These are phyloP conservation scores for Orthonychiurus folsomi DNA, from an alignment of 2,888 invertebrate genomes.

Conservation along the genomic window DNA sequence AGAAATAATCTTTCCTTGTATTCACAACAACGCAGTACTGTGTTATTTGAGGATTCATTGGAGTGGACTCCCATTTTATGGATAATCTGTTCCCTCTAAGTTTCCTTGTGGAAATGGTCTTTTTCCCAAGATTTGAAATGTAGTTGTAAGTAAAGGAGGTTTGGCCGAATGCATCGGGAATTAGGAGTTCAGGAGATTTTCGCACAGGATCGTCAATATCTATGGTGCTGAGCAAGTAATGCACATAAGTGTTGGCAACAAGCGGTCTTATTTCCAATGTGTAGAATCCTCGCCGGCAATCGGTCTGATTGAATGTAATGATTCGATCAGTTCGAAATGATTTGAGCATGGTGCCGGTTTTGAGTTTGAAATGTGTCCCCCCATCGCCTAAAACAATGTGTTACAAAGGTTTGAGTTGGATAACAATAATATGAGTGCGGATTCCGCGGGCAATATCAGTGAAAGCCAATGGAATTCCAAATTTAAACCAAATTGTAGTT, in stretches of 20 bases:
- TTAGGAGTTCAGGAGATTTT: neutral
- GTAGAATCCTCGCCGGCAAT: conserved; percentile 37
- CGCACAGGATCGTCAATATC: neutral
- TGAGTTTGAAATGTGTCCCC: no score
- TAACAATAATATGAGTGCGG: no score
- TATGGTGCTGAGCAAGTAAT: conserved; percentile 34
- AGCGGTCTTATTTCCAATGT: conserved; percentile 39
- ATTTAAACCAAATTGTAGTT: no score
- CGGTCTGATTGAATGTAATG: conserved; percentile 31
- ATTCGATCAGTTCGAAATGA: conserved; percentile 39
- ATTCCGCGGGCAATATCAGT: no score
- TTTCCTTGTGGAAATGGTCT: conserved; percentile 26
- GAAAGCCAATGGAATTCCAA: no score
- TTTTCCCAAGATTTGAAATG: conserved; percentile 9
- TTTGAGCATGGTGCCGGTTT: conserved; percentile 20
- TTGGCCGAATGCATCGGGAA: neutral
- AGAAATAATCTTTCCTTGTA: conserved; percentile 45
- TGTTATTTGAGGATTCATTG: conserved; percentile 48
- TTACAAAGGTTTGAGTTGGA: no score
- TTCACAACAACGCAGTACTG: conserved; percentile 51
- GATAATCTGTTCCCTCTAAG: conserved; percentile 36
- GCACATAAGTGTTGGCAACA: conserved; percentile 40
- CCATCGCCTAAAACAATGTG: no score
- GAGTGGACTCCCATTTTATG: conserved; percentile 42
- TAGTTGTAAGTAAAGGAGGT: conserved; percentile 15